Base-by-base conservation (phyloP, 2,888 invertebrate genomes). In the Creontiades dilutus region DNA sequence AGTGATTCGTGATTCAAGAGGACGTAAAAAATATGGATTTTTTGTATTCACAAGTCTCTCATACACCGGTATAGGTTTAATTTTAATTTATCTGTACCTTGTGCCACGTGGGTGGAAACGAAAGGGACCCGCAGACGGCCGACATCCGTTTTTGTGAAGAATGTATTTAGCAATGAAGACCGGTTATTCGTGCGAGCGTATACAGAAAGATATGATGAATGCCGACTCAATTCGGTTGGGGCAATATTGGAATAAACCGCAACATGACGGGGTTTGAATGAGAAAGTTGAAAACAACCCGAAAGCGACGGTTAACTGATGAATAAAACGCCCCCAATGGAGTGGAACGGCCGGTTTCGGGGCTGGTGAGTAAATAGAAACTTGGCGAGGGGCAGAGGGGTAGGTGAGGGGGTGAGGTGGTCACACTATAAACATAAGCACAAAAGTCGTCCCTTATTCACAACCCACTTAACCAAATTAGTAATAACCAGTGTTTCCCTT, bases 161-260 rank as follows among this genome's bases (percentile, higher is more conserved):
- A 61, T 19, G n/a, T 61, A 9, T 61, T 19, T n/a, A 19, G 7
- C 19, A 61, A 61, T 61, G 61, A 61, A 61, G n/a, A 61, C 61
- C n/a, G 61, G 14, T 61, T 19, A 61, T 61, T 19, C n/a, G 61
- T 16, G 61, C 61, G 61, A 61, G 9, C 19, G 52, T 52, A 14
- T 16, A 52, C 2, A 11, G 52, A 52, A 12, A 61, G 61, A 61
- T 19, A 61, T n/a, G 61, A 61, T 19, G 61, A 61, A 61, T 61
- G 37, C 7, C 19, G 9, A 16, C 61, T 19, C 19, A n/a, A 19
- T n/a, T 19, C 61, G 61, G 19, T 14, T 61, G 61, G 7, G 19
- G 61, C 61, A 61, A 61, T 61, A 61, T 61, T 61, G 61, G 19
- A 61, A 61, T 61, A 61, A 61, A 19, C 61, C 61, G 61, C n/a